Percentiles rank a stretch among this genome's conserved stretches.
Evolutionary conservation across 1,140 invertebrate genomes (phyloP).

Genomic region (Bombus balteatus): DNA sequence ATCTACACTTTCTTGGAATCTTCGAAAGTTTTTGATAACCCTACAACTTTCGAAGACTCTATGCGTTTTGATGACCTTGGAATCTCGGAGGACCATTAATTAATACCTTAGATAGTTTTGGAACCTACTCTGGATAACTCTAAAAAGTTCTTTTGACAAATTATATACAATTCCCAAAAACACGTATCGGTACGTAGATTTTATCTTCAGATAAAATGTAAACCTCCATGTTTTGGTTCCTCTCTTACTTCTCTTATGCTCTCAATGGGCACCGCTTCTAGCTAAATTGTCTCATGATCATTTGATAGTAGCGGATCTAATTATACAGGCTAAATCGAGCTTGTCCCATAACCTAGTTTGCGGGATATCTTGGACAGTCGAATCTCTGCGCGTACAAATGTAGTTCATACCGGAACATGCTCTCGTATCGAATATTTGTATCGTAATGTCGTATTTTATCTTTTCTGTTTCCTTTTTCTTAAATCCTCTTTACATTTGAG

Average conservation of each 20-base stretch:
- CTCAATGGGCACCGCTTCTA: background rate
- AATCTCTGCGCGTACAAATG: slow-evolving; percentile 34
- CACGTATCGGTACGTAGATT: slow-evolving; percentile 25
- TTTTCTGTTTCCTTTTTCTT: background rate
- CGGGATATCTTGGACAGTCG: slow-evolving; percentile 46
- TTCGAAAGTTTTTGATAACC: background rate
- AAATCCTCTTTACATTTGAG: background rate
- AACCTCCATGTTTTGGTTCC: slow-evolving; percentile 13
- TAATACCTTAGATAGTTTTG: background rate
- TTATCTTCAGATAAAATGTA: slow-evolving; percentile 47
- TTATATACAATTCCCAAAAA: too few relatives aligned
- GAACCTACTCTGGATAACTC: background rate
- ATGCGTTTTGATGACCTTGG: background rate
- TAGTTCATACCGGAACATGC: background rate
- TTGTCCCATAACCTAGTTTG: slow-evolving; percentile 58
- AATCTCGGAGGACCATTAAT: background rate
- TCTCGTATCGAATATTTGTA: background rate
- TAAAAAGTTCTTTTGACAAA: background rate
- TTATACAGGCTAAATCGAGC: slow-evolving; percentile 53
- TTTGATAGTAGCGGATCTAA: slow-evolving; percentile 51
- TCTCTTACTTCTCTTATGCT: background rate
- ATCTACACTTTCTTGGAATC: background rate
- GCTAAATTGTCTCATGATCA: slow-evolving; percentile 34
- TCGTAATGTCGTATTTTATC: background rate
- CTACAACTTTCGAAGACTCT: background rate